These are phyloP conservation scores for Pteronura brasiliensis DNA, from an alignment of 2,113 vertebrate genomes.

Conservation along the genomic window DNA sequence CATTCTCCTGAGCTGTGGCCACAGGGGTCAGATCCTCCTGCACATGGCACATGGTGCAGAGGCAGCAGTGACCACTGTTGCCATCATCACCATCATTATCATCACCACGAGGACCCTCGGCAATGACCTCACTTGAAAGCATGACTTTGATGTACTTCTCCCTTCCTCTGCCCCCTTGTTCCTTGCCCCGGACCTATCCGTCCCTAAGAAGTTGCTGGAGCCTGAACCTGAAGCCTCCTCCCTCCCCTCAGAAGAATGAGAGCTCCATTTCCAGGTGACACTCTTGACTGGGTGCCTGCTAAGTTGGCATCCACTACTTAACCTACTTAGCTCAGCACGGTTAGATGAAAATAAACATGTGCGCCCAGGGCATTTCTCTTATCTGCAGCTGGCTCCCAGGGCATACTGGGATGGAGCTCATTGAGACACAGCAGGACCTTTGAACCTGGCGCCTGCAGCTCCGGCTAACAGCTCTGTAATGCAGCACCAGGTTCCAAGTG, in stretches of 20 bases:
- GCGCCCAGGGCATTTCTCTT: neutral
- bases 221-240: neutral
- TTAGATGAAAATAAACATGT: neutral
- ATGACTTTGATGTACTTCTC: neutral
- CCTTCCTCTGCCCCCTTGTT: neutral
- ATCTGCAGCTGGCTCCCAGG: neutral
- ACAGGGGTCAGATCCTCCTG: neutral
- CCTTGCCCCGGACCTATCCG: neutral
- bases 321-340: neutral
- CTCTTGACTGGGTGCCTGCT: neutral
- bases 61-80: neutral
- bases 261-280: neutral
- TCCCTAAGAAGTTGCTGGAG: neutral
- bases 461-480: neutral
- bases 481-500: no score
- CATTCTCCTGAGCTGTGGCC: neutral
- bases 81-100: neutral
- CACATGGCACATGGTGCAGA: neutral
- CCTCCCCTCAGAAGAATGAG: neutral
- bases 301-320: neutral
- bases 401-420: neutral
- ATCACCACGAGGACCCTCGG: neutral
- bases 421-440: neutral
- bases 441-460: neutral
- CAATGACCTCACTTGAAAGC: neutral